Evolutionary conservation across 2,797 vertebrate genomes (phyloP), one percentile per base, ranked within the genome.

Genomic region (Oreochromis grahami): DNA sequence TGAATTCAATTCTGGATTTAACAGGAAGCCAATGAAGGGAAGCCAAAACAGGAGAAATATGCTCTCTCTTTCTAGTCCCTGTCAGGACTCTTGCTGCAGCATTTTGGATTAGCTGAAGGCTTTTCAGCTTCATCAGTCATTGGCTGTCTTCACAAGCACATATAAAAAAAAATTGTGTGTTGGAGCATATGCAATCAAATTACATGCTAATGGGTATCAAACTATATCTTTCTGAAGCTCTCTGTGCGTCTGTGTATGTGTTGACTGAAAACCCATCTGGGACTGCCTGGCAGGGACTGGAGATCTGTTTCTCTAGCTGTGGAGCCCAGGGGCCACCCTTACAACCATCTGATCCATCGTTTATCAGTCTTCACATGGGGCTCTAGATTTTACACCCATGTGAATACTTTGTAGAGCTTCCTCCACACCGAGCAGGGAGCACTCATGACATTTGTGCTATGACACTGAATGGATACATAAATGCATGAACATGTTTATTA

Each of bases 231-330:
- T 77, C 41, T 41, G 34, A 63, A 63, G 34, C 58, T 63, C 38
- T 76, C 48, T 32, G 72, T 83, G 79, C 80, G 77, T 70, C 51
- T 78, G 77, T 80, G 53, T 72, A 74, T 80, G 79, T 81, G 34
- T 76, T 50, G 53, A 48, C 10, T 58, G 51, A 80, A 43, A 76
- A 85, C 89, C 85, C 92, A 94, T 94, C 90, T 94, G 93, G 92
- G 89, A 89, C 79, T 84, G 86, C 68, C 68, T 60, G 32, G 77
- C 87, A 89, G 78, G 81, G 70, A 84, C 56, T 79, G 53, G 13
- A 86, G 86, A 78, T 77, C 52, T 82, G 86, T 87, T 78, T 86
- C 81, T 53, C 26, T 88, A 45, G 84, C 74, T 80, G 88, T 2
- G 19, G 34, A 74, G 88, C 81, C 87, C 7, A 4, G 80, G 60